phyloP scores from a whole-genome alignment of 23 tunicate species.

The Halocynthia roretzi region DNA sequence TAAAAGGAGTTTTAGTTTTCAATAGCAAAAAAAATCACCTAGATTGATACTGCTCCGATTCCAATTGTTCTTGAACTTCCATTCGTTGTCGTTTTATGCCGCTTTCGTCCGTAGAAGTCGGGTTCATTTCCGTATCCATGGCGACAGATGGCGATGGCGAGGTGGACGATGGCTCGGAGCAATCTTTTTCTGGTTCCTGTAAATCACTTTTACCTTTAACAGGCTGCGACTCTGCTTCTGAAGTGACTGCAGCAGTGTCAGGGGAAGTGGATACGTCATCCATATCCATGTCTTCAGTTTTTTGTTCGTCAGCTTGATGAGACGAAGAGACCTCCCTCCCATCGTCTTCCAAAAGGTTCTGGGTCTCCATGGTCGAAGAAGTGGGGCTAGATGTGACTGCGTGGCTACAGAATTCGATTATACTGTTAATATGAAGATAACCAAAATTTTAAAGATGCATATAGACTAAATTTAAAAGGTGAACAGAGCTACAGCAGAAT shows the following conservation, averaged over 20 bases:
- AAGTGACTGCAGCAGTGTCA: neutral
- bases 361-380: too few relatives aligned
- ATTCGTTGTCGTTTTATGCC: slow-evolving; percentile 16
- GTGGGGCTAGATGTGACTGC: too few relatives aligned
- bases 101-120: slow-evolving; percentile 15
- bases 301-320: neutral
- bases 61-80: neutral
- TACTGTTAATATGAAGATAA: neutral
- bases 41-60: too few relatives aligned
- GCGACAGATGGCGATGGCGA: neutral
- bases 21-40: too few relatives aligned
- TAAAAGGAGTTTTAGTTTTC: too few relatives aligned
- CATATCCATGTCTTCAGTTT: slow-evolving; percentile 16
- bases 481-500: too few relatives aligned
- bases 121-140: slow-evolving; percentile 16
- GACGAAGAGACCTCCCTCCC: neutral
- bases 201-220: too few relatives aligned
- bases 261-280: slow-evolving; percentile 17
- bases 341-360: too few relatives aligned
- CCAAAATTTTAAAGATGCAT: neutral
- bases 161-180: too few relatives aligned
- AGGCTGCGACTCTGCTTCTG: neutral
- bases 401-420: neutral
- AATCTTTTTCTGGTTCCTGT: too few relatives aligned
- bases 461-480: too few relatives aligned